These are phyloP conservation scores for Sebastes taczanowskii DNA, from an alignment of 2,797 vertebrate genomes.

Conservation along the genomic window DNA sequence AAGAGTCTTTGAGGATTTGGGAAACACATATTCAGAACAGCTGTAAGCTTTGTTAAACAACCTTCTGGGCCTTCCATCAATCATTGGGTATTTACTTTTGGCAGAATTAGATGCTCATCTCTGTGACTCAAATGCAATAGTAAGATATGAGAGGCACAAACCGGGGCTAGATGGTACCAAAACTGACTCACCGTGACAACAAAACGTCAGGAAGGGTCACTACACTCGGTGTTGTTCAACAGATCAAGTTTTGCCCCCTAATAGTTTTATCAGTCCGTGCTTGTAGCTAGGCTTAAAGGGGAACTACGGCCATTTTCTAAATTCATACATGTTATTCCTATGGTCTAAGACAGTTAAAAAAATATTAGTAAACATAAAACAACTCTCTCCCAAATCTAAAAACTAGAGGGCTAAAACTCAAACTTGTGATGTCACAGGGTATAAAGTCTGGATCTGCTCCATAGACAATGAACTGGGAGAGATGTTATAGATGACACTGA, in stretches of 20 bases:
- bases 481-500: too few species aligned
- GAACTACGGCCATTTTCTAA: too few species aligned
- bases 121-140: not conserved
- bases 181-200: not conserved
- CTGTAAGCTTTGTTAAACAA: not conserved
- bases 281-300: not conserved
- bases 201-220: not conserved
- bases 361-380: too few species aligned
- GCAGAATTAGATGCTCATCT: not conserved
- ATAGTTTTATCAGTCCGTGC: not conserved
- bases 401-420: too few species aligned
- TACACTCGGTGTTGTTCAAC: not conserved
- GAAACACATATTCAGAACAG: not conserved
- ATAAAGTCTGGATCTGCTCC: accelerated
- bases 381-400: accelerated
- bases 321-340: too few species aligned
- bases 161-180: not conserved
- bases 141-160: not conserved
- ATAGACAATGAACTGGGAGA: too few species aligned
- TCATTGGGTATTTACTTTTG: not conserved
- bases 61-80: not conserved
- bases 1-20: not conserved
- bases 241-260: not conserved
- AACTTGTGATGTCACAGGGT: too few species aligned
- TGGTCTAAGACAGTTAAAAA: too few species aligned